These are phyloP conservation scores for Euschistus heros DNA, from an alignment of 1,140 invertebrate species.

Conservation along the genomic window DNA sequence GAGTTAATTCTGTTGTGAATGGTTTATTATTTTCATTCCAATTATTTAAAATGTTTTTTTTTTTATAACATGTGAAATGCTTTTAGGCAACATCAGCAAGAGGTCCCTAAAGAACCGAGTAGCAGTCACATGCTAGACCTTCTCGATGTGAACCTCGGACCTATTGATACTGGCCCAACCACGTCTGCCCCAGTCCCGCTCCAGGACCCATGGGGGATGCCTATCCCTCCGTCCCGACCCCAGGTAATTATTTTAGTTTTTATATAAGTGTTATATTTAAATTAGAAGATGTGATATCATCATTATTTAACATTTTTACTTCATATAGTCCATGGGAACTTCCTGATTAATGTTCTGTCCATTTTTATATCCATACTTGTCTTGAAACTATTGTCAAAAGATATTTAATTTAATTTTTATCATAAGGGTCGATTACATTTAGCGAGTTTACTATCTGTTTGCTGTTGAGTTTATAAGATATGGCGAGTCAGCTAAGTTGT, in stretches of 20 bases:
- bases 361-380: neutral
- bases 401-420: no score
- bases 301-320: neutral
- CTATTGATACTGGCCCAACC: slow-evolving; percentile 24
- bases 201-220: slow-evolving; percentile 60
- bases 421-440: no score
- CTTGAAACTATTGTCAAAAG: no score
- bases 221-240: slow-evolving; percentile 41
- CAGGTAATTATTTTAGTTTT: slow-evolving; percentile 35
- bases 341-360: slow-evolving; percentile 10
- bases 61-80: neutral
- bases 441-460: no score
- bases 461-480: no score
- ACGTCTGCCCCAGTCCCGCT: slow-evolving; percentile 37
- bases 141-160: slow-evolving; percentile 63
- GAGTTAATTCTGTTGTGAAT: neutral
- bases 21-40: neutral
- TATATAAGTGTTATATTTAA: neutral
- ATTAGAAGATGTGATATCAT: no score
- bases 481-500: no score
- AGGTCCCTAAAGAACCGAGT: neutral
- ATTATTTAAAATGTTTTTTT: neutral
- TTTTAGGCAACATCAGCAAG: slow-evolving; percentile 18
- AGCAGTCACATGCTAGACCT: slow-evolving; percentile 66
- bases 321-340: neutral